These are phyloP conservation scores for Octomys mimax DNA, from an alignment of 2,797 vertebrate species.

Conservation along the genomic window DNA sequence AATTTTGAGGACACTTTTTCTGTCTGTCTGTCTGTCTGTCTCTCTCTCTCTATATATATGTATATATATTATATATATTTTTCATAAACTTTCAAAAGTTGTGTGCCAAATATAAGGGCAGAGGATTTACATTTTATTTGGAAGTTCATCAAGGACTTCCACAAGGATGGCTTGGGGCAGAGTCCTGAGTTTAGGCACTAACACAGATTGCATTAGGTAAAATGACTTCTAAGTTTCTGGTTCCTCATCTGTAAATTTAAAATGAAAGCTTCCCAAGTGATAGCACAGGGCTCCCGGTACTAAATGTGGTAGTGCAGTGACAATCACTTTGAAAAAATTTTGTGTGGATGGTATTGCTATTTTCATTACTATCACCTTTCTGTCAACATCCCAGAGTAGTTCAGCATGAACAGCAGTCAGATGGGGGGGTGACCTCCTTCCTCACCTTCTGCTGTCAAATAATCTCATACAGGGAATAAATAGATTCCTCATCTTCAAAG, in stretches of 20 bases:
- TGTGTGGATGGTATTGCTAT: neutral
- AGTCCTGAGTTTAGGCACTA: neutral
- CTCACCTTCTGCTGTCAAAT: neutral
- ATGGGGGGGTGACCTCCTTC: neutral
- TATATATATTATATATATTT: too few species aligned
- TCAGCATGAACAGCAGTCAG: neutral
- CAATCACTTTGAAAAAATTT: neutral
- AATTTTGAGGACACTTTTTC: neutral
- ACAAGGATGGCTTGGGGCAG: too few species aligned
- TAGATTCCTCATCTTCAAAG: neutral
- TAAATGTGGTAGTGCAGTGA: neutral
- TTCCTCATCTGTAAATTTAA: neutral
- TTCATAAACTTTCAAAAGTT: neutral
- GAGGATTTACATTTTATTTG: neutral
- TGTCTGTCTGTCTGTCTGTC: too few species aligned
- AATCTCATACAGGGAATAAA: slow-evolving; percentile 18
- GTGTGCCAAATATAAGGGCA: neutral
- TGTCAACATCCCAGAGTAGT: neutral
- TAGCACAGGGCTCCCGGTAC: neutral
- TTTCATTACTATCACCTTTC: neutral
- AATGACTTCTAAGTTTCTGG: neutral
- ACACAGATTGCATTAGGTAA: neutral
- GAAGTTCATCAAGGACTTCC: neutral
- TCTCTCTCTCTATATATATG: too few species aligned
- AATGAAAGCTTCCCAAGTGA: neutral